Evolutionary conservation across 2,113 vertebrate genomes (phyloP), one percentile per base, ranked within the genome.

Genomic region (Pogona vitticeps): DNA sequence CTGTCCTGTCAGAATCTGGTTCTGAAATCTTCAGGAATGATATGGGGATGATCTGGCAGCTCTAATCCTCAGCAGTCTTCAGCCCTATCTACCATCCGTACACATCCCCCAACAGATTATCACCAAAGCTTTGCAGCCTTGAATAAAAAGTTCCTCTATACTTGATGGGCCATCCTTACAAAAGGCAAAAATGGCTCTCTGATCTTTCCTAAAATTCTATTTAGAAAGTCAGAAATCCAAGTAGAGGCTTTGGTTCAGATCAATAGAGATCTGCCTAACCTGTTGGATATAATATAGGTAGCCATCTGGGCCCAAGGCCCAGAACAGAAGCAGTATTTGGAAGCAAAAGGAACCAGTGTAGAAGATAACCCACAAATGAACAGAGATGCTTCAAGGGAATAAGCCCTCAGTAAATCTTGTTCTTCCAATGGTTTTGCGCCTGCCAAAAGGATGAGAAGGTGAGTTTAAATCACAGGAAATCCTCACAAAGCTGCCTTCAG

Each of bases 391-490:
- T 86, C 70, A 65, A 76, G 59, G 40, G 20, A 23, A 61, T 67
- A 82, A 87, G 79, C 70, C 59, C 79, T 46, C 65, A 20, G 33
- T 87, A 82, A 82, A 87, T 65, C 85, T 76, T 65, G 21, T 23
- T 81, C 38, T 80, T 56, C n/a, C 79, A 76, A 15, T 78, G 76
- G 76, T 70, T 9, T 56, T 38, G 42, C 71, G 65, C 58, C 75
- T 67, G 79, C 79, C 85, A 86, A 76, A 59, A 86, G 79, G 59
- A 23, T 73, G n/a, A 28, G 17, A 81, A 81, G 46, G 20, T 20
- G n/a, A 65, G 85, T 75, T 86, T 86, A 86, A 81, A 75, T 75
- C 65, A 79, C 70, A 87, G 79, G 79, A 76, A 87, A 87, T 63
- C 84, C 70, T 65, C 68, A 67, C 1, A 0, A 23, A 75, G 80